Percentiles rank a stretch among this genome's conserved stretches.
These are phyloP conservation scores for Plagiodera versicolora DNA, from an alignment of 2,888 invertebrate genomes.

Conservation along the genomic window DNA sequence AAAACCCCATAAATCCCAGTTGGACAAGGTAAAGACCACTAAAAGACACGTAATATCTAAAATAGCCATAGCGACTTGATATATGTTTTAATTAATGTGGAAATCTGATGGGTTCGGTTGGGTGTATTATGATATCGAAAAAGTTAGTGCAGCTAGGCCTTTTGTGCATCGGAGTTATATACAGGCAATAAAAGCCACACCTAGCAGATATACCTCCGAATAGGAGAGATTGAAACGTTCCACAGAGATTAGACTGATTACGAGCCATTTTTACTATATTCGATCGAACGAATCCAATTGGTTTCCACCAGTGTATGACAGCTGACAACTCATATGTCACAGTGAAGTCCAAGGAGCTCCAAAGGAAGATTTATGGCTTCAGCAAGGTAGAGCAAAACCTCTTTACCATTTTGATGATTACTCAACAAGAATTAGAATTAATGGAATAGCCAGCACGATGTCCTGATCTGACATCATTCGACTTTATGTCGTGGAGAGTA, in stretches of 20 bases:
- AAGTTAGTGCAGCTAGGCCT: slow-evolving; percentile 46
- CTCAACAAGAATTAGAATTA: no score
- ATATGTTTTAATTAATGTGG: slow-evolving; percentile 48
- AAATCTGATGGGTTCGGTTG: slow-evolving; percentile 39
- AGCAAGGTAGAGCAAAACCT: no score
- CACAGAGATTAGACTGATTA: slow-evolving; percentile 2
- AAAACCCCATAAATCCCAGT: slow-evolving; percentile 32
- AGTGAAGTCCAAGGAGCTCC: no score
- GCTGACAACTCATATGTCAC: no score
- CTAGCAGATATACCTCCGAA: slow-evolving; percentile 45
- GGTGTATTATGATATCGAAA: slow-evolving; percentile 50
- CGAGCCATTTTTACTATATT: background rate
- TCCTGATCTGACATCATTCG: no score
- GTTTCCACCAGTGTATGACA: no score
- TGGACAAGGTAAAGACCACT: slow-evolving; percentile 38
- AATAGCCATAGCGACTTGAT: slow-evolving; percentile 39
- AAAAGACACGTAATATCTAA: slow-evolving; percentile 42
- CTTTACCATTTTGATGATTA: no score
- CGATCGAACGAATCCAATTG: no score
- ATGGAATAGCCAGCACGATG: no score
- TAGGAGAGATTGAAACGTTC: slow-evolving; percentile 49
- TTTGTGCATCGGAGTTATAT: slow-evolving; percentile 44
- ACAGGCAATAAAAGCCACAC: slow-evolving; percentile 52
- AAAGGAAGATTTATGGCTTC: no score
- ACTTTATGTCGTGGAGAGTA: no score